phyloP scores from a whole-genome alignment of 2,113 vertebrate species.

The Micronisus gabar region DNA sequence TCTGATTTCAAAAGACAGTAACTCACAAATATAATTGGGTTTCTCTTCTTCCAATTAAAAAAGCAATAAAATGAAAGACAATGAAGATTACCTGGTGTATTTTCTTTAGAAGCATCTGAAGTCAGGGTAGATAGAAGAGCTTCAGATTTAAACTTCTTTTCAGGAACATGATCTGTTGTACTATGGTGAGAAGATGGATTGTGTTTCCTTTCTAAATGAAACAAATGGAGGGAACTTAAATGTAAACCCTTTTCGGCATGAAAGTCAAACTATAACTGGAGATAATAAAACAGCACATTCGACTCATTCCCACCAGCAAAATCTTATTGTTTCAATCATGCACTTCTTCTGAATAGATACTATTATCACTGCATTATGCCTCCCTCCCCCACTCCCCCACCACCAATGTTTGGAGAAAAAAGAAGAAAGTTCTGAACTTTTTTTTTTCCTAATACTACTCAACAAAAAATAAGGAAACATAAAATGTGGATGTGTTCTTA shows the following conservation, averaged over 20 bases:
- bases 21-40: not conserved
- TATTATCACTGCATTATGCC: not conserved
- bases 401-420: not conserved
- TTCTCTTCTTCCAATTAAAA: not conserved
- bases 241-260: not conserved
- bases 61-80: not conserved
- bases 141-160: conserved; percentile 99
- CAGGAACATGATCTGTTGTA: conserved; percentile 90
- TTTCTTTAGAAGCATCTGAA: conserved; percentile 96
- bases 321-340: not conserved
- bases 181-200: conserved; percentile 89
- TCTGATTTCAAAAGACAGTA: not conserved
- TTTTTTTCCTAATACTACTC: not conserved
- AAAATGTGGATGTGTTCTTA: not conserved
- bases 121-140: conserved; percentile 95
- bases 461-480: not conserved
- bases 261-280: not conserved
- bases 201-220: conserved; percentile 91
- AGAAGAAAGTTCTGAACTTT: not conserved
- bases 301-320: not conserved
- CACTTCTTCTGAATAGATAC: not conserved
- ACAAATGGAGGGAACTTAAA: not conserved
- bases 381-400: accelerated
- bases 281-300: not conserved
- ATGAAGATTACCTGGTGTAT: conserved; percentile 83